These are phyloP conservation scores for Mus spretus DNA, from an alignment of 2,797 vertebrate genomes.

Conservation along the genomic window DNA sequence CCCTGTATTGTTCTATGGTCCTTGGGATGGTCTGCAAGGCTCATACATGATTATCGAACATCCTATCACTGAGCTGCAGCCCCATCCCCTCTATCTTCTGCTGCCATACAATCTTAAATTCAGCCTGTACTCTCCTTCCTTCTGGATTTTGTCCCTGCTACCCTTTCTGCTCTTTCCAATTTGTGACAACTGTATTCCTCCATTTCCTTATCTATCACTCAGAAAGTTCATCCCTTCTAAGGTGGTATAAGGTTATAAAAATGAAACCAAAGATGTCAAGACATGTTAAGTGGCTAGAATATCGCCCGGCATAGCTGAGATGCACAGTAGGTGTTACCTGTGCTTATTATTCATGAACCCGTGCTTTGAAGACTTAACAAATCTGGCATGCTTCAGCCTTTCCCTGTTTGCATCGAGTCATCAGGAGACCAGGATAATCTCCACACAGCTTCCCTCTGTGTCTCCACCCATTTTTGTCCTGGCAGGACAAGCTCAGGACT, in stretches of 20 bases:
- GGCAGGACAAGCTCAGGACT: neutral
- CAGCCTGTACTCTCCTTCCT: neutral
- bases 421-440: neutral
- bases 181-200: neutral
- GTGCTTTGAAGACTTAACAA: constrained; percentile 5
- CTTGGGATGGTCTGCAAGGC: neutral
- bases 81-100: neutral
- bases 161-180: neutral
- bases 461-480: neutral
- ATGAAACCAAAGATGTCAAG: neutral
- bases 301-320: neutral
- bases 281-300: neutral
- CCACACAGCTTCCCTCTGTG: neutral
- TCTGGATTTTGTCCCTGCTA: neutral
- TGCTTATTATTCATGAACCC: neutral
- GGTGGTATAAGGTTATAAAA: neutral
- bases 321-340: neutral
- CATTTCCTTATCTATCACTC: neutral
- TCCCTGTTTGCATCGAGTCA: neutral
- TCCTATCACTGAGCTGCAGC: neutral
- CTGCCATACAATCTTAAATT: neutral
- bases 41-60: neutral
- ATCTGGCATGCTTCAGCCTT: neutral
- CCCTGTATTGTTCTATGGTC: neutral
- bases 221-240: neutral